A percentile compares a stretch with the other conserved stretches of the same genome.
Evolutionary conservation across 2,797 vertebrate species (phyloP).

Genomic region (Gadopsis marmoratus): DNA sequence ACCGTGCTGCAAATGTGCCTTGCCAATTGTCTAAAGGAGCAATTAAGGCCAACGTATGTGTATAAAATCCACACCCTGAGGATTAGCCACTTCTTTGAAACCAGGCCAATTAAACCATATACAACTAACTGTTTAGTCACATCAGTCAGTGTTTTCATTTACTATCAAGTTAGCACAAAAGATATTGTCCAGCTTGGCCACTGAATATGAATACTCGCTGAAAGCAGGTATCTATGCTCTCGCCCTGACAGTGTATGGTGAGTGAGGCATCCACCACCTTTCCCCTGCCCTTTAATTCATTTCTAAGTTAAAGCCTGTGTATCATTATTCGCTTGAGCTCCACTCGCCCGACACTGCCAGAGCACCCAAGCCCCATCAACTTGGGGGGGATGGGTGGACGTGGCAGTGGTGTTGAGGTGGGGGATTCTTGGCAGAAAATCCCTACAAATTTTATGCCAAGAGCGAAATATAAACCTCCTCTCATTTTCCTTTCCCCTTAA

Average conservation of each 20-base stretch:
- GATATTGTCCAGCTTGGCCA: conserved; percentile 7
- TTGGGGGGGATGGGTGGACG: conserved; percentile 36
- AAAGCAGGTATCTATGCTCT: conserved; percentile 44
- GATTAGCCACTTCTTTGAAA: conserved; percentile 56
- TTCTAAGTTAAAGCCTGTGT: conserved; percentile 83
- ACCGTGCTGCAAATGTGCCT: conserved; percentile 21
- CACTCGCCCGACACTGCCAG: conserved; percentile 65
- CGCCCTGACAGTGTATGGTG: conserved; percentile 53
- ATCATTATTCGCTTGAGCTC: conserved; percentile 84
- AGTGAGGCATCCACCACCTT: conserved; percentile 69
- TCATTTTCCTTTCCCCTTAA: conserved; percentile 88
- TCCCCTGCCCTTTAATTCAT: conserved; percentile 82
- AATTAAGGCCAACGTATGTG: conserved; percentile 67
- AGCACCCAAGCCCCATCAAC: conserved; percentile 78
- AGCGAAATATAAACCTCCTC: conserved; percentile 89
- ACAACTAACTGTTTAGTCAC: conserved; percentile 51
- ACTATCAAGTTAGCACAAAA: conserved; percentile 48
- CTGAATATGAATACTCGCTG: conserved; percentile 20
- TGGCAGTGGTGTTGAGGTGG: conserved; percentile 58
- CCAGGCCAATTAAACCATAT: conserved; percentile 60
- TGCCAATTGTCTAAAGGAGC: conserved; percentile 52
- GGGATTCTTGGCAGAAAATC: conserved; percentile 84
- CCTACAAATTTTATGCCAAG: conserved; percentile 86
- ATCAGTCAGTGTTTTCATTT: conserved; percentile 43
- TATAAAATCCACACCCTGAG: conserved; percentile 59